These are phyloP conservation scores for Turritopsis rubra DNA, from an alignment of 30 jellyfish, hydroid and myxozoan species.

Conservation along the genomic window DNA sequence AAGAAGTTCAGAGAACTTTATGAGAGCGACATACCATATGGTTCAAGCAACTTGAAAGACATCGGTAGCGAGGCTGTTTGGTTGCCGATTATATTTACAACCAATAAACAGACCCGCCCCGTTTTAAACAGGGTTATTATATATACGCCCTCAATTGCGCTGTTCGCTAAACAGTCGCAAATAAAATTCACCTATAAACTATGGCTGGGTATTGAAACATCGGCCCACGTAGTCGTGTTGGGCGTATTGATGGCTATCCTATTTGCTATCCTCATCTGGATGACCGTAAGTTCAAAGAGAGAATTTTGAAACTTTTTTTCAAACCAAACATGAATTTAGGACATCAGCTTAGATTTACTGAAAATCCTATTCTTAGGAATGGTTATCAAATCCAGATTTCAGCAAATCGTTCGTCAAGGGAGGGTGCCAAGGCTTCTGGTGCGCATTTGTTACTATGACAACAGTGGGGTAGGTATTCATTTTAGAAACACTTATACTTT, in stretches of 20 bases:
- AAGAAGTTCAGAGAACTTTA: neutral
- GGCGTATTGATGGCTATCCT: neutral
- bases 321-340: neutral
- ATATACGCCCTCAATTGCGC: neutral
- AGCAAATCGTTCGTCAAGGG: constrained; percentile 16
- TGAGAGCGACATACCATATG: neutral
- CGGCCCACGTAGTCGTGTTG: neutral
- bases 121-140: neutral
- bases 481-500: neutral
- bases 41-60: constrained; percentile 1
- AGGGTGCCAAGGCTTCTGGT: constrained; percentile 21
- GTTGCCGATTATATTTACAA: neutral
- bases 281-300: constrained; percentile 4
- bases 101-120: neutral
- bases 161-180: neutral
- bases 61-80: neutral
- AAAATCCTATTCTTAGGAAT: constrained; percentile 13
- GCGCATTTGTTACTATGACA: constrained; percentile 39
- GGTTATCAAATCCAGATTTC: constrained; percentile 21
- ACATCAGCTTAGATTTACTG: too few relatives aligned
- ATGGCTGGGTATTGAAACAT: neutral
- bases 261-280: constrained; percentile 7
- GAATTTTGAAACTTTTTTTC: neutral
- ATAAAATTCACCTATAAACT: neutral
- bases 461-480: constrained; percentile 31